Evolutionary conservation across 2,113 vertebrate species (phyloP).

Genomic region (Chionis minor): DNA sequence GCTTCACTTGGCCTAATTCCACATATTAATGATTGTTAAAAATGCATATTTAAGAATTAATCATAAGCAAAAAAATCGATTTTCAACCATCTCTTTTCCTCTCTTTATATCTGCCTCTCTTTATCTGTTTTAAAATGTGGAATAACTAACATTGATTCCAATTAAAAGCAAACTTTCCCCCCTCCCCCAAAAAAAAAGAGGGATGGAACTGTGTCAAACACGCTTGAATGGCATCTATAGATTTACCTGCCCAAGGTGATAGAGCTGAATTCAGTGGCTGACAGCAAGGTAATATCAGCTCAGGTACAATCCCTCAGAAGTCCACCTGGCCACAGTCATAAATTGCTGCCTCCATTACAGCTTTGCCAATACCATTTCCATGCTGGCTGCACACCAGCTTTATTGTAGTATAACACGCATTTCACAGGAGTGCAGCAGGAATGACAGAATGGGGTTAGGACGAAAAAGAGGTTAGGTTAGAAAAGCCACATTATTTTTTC

Average conservation of each 20-base stretch:
- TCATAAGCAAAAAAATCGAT: not conserved
- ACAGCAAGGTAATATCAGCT: slow-evolving; percentile 65
- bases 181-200: not conserved
- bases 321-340: slow-evolving; percentile 70
- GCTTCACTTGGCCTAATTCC: not conserved
- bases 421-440: slow-evolving; percentile 66
- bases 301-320: slow-evolving; percentile 61
- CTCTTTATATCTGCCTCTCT: not conserved
- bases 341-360: slow-evolving; percentile 77
- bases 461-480: no score
- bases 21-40: not conserved
- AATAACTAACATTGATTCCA: not conserved
- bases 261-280: not conserved
- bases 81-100: not conserved
- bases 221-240: not conserved
- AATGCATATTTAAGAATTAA: not conserved
- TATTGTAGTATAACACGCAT: slow-evolving; percentile 73
- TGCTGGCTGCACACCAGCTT: slow-evolving; percentile 77
- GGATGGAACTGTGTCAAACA: not conserved
- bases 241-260: not conserved
- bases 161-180: slow-evolving; percentile 31
- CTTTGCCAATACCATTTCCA: slow-evolving; percentile 77
- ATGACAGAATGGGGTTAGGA: slow-evolving; percentile 89
- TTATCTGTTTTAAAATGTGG: not conserved
- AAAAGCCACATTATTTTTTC: slow-evolving; percentile 64